Conservation (phyloP, 2,888 invertebrate genomes). For the Anoplius nigerrimus region DNA sequence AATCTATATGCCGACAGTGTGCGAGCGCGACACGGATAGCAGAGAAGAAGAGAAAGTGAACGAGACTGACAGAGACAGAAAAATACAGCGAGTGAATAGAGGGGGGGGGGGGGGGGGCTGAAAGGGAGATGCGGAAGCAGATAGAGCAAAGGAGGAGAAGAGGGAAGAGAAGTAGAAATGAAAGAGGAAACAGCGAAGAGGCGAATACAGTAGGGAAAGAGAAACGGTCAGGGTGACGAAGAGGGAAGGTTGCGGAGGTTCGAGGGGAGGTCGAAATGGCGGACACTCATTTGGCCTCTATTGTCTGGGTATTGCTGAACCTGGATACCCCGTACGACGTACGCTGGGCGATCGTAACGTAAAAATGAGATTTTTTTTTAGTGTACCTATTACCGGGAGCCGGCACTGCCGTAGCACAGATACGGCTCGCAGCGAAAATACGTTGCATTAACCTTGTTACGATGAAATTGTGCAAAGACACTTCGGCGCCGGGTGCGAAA, state of each 20-base stretch:
- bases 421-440: constrained; percentile 4
- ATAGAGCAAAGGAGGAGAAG: background rate
- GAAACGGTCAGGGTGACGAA: constrained; percentile 6
- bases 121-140: background rate
- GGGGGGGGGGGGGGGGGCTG: background rate
- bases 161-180: background rate
- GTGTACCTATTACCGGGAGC: background rate
- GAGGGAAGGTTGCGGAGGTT: constrained; percentile 7
- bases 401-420: background rate
- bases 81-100: no score
- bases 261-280: constrained; percentile 20
- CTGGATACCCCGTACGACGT: constrained; percentile 24
- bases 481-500: background rate
- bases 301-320: constrained; percentile 42
- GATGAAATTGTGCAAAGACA: constrained; percentile 8
- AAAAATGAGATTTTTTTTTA: constrained; percentile 32
- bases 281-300: constrained; percentile 47
- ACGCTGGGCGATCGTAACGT: constrained; percentile 29
- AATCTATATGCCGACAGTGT: constrained; percentile 47
- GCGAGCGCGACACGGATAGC: background rate
- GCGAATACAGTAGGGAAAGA: background rate
- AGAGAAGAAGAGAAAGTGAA: background rate
- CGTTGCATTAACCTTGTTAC: constrained; percentile 5
- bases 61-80: background rate
- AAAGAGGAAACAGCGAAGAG: background rate